phyloP scores from a whole-genome alignment of 2,113 vertebrate species.

The Columbina picui region DNA sequence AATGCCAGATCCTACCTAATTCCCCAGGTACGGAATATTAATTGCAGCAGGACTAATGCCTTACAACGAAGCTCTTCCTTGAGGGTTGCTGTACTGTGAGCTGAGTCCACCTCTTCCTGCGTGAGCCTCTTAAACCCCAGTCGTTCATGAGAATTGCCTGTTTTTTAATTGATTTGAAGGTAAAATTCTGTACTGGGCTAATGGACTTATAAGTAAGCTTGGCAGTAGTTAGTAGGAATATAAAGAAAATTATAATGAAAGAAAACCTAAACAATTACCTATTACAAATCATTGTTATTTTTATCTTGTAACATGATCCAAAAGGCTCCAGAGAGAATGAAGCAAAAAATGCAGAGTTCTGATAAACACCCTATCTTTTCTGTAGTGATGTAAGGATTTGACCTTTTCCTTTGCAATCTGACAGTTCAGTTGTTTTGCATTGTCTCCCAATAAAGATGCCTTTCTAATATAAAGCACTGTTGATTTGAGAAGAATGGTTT shows the following conservation, averaged over 20 bases:
- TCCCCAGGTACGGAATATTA: background rate
- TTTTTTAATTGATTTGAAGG: background rate
- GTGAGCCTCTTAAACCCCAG: background rate
- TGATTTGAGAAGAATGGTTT: constrained; percentile 5
- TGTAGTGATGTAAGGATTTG: background rate
- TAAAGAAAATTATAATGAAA: background rate
- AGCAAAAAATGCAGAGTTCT: background rate
- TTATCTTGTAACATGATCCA: background rate
- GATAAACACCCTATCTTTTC: background rate
- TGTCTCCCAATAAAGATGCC: background rate
- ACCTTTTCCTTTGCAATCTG: background rate
- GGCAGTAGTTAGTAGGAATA: background rate
- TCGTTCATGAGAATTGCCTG: background rate
- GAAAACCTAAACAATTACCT: background rate
- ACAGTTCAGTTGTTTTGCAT: background rate
- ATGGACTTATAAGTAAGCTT: background rate
- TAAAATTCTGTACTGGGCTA: background rate
- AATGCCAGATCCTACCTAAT: background rate
- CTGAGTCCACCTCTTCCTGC: background rate
- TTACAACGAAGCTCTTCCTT: background rate
- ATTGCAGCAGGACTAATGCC: background rate
- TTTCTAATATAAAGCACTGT: background rate
- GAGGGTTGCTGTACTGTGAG: background rate
- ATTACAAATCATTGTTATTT: background rate
- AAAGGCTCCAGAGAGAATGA: background rate